Conservation (phyloP, 1,140 invertebrate genomes). For the Chironomus striatipennis region DNA sequence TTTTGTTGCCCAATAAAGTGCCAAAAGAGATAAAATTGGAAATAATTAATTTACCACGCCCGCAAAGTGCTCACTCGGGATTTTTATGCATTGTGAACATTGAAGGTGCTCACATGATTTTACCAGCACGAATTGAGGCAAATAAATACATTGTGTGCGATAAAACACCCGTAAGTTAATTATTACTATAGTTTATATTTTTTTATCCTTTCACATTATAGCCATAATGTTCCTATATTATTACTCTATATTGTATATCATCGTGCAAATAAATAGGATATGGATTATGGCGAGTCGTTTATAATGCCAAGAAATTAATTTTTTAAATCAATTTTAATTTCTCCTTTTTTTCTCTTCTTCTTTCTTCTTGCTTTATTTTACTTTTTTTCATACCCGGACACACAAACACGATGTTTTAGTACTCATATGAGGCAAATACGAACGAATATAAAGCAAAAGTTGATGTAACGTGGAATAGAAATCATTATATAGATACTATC, state of each 20-base stretch:
- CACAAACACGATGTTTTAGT: constrained; percentile 42
- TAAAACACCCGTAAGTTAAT: constrained; percentile 59
- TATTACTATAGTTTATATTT: background rate
- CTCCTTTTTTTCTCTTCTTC: constrained; percentile 16
- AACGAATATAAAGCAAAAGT: constrained; percentile 83
- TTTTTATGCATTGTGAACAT: constrained; percentile 88
- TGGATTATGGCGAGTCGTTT: constrained; percentile 17
- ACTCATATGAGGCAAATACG: constrained; percentile 77
- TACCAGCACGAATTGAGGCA: constrained; percentile 75
- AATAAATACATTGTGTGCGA: constrained; percentile 81
- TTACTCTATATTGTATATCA: background rate
- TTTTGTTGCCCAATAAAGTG: constrained; percentile 79
- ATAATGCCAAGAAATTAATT: constrained; percentile 22
- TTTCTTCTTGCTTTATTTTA: too few species aligned
- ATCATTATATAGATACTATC: constrained; percentile 84
- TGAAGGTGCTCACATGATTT: constrained; percentile 79
- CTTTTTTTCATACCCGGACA: background rate
- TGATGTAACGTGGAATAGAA: constrained; percentile 84
- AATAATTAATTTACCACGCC: constrained; percentile 82
- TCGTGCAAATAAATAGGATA: background rate
- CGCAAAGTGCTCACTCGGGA: constrained; percentile 73
- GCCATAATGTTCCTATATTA: constrained; percentile 3
- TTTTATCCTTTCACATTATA: constrained; percentile 14
- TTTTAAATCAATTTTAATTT: background rate
- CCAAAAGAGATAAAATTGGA: constrained; percentile 79